Evolutionary conservation across 2,888 invertebrate genomes (phyloP).

Genomic region (Chouioia cunea): DNA sequence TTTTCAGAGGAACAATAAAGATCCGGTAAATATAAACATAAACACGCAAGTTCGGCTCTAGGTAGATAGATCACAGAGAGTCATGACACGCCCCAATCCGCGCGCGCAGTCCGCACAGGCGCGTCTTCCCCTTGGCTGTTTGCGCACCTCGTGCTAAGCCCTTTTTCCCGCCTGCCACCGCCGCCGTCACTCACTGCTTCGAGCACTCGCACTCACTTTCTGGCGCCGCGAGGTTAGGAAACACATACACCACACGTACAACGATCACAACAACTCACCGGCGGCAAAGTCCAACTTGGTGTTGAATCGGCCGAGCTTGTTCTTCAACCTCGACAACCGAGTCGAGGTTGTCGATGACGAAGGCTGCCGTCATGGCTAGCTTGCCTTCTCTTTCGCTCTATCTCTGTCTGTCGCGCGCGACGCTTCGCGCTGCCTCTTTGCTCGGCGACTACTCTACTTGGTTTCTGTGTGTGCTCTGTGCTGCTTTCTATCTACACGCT

Average conservation of each 20-base stretch:
- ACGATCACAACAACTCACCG: background rate
- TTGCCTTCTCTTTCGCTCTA: slow-evolving; percentile 23
- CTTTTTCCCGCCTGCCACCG: too few relatives aligned
- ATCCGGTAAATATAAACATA: too few relatives aligned
- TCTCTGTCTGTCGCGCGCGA: too few relatives aligned
- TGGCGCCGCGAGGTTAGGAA: background rate
- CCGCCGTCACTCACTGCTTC: too few relatives aligned
- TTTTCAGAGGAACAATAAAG: too few relatives aligned
- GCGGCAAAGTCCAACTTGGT: background rate
- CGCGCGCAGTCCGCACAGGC: slow-evolving; percentile 23
- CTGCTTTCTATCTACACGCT: background rate
- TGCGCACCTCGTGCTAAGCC: slow-evolving; percentile 43
- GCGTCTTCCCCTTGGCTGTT: slow-evolving; percentile 35
- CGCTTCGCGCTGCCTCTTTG: background rate
- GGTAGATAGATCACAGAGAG: too few relatives aligned
- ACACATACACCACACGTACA: too few relatives aligned
- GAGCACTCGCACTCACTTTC: background rate
- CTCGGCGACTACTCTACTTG: background rate
- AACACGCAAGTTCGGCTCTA: too few relatives aligned
- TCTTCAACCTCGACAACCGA: slow-evolving; percentile 52
- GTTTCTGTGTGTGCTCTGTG: background rate
- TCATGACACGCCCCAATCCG: too few relatives aligned
- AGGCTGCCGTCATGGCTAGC: slow-evolving; percentile 43
- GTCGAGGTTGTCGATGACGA: slow-evolving; percentile 13
- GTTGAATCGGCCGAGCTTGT: background rate